phyloP scores from a whole-genome alignment of 2,113 vertebrate species.

The Tupaia chinensis region DNA sequence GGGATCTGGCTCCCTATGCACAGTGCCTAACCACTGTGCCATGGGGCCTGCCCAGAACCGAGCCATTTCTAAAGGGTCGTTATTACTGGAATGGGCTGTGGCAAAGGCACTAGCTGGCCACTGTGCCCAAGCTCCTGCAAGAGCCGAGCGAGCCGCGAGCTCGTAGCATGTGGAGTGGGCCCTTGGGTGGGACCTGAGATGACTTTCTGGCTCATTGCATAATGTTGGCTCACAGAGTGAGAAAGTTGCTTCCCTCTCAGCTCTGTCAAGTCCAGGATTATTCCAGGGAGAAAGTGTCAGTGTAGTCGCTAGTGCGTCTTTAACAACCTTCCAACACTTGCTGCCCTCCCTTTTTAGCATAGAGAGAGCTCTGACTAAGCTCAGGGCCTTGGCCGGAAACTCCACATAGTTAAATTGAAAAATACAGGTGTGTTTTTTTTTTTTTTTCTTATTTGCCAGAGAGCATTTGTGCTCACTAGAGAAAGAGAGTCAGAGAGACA shows the following conservation, averaged over 20 bases:
- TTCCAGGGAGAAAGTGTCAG: not conserved
- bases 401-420: constrained; percentile 6
- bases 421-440: not conserved
- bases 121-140: not conserved
- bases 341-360: not conserved
- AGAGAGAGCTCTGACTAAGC: not conserved
- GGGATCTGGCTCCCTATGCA: no score
- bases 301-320: not conserved
- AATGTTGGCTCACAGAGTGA: not conserved
- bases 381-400: not conserved
- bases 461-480: no score
- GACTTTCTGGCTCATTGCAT: not conserved
- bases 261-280: not conserved
- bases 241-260: constrained; percentile 7
- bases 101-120: not conserved
- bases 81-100: constrained; percentile 8
- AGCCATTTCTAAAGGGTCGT: constrained; percentile 24
- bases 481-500: no score
- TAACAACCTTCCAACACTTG: not conserved
- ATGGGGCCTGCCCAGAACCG: not conserved
- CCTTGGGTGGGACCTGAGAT: not conserved
- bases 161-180: not conserved
- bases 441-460: no score
- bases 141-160: not conserved
- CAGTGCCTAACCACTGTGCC: no score